Evolutionary conservation across 2,888 invertebrate species (phyloP).

Genomic region (Carpatolechia fugitivella): DNA sequence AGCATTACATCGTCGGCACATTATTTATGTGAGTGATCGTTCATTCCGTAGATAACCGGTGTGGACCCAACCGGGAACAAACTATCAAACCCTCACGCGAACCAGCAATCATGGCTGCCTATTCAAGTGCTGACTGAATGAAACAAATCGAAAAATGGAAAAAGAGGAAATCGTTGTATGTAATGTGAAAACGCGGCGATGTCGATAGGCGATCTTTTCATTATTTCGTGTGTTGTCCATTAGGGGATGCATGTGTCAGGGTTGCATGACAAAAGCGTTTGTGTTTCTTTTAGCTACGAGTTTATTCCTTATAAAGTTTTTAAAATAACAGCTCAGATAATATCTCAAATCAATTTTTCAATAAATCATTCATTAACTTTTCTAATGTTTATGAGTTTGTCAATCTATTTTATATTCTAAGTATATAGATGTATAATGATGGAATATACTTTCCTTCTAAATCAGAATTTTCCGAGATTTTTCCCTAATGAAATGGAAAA

Average conservation of each 20-base stretch:
- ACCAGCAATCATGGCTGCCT: conserved; percentile 55
- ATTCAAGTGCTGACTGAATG: conserved; percentile 54
- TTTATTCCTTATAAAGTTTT: too few relatives aligned
- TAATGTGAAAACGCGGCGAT: conserved; percentile 22
- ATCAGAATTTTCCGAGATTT: too few relatives aligned
- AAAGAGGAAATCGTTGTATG: conserved; percentile 8
- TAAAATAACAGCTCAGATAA: too few relatives aligned
- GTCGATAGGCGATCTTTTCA: conserved; percentile 32
- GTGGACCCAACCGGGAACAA: conserved; percentile 29
- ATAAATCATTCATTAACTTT: too few relatives aligned
- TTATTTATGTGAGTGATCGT: conserved; percentile 52
- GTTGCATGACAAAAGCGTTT: not conserved
- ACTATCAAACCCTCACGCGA: conserved; percentile 64
- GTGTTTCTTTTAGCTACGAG: not conserved
- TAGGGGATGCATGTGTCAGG: conserved; percentile 11
- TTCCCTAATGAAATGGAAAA: too few relatives aligned
- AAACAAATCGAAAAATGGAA: conserved; percentile 58
- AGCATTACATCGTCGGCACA: conserved; percentile 42
- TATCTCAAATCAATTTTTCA: too few relatives aligned
- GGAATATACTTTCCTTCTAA: too few relatives aligned
- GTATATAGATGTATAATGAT: too few relatives aligned
- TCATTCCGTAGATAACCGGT: conserved; percentile 44
- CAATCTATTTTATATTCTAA: too few relatives aligned
- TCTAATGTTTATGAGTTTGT: too few relatives aligned
- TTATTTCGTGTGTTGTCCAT: conserved; percentile 24